A percentile compares a stretch with the other conserved stretches of the same genome.
Conservation (phyloP, 1,140 invertebrate genomes). For the Cecropterus lyciades region DNA sequence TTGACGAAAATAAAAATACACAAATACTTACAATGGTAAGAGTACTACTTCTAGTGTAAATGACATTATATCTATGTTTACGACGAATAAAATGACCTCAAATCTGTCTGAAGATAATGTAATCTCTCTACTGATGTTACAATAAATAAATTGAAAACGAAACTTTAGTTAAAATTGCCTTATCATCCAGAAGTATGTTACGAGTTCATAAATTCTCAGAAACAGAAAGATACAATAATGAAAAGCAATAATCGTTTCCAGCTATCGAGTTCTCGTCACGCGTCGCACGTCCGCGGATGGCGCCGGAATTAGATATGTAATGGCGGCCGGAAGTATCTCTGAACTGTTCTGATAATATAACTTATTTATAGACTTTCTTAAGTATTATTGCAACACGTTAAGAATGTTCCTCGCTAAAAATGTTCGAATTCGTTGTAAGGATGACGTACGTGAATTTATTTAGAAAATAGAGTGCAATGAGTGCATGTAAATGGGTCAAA, state of each 20-base stretch:
- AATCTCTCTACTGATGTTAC: too few relatives aligned
- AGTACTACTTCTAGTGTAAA: too few relatives aligned
- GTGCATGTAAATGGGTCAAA: not conserved
- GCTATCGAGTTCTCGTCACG: constrained; percentile 36
- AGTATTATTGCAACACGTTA: constrained; percentile 3
- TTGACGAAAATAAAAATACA: too few relatives aligned
- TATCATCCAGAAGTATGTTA: not conserved
- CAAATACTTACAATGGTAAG: too few relatives aligned
- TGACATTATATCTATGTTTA: too few relatives aligned
- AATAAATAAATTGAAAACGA: too few relatives aligned
- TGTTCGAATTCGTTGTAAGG: not conserved
- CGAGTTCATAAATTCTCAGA: too few relatives aligned
- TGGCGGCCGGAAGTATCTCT: constrained; percentile 1
- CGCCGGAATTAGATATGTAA: constrained; percentile 36
- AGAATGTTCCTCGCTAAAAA: not conserved
- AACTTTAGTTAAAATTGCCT: too few relatives aligned
- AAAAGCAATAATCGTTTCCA: constrained; percentile 32
- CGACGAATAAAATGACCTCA: too few relatives aligned
- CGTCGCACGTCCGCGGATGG: constrained; percentile 32
- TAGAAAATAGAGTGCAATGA: not conserved
- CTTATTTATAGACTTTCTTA: constrained; percentile 8
- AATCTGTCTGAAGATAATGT: too few relatives aligned
- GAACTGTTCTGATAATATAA: constrained; percentile 15
- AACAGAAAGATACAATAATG: constrained; percentile 5
- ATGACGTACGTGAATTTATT: not conserved